phyloP scores from a whole-genome alignment of 2,797 vertebrate species.

The Mustela erminea region DNA sequence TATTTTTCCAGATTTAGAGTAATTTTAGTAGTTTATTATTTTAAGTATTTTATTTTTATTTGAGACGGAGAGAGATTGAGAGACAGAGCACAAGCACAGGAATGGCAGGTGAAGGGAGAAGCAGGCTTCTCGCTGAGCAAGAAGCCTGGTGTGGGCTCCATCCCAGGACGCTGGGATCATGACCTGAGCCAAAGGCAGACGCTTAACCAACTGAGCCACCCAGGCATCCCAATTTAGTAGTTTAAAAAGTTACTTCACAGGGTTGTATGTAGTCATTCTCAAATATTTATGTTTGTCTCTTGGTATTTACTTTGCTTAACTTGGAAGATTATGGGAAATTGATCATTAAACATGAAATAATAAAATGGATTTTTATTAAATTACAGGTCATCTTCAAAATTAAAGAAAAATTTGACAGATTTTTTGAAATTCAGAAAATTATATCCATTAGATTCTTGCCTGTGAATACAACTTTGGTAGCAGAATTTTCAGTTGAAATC shows the following conservation, averaged over 20 bases:
- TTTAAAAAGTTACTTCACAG: neutral
- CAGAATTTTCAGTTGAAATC: neutral
- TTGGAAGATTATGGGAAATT: slow-evolving; percentile 14
- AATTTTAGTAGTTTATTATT: neutral
- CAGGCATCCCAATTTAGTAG: neutral
- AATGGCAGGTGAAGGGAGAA: no score
- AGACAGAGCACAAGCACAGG: no score
- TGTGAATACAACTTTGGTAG: neutral
- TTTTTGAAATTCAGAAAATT: slow-evolving; percentile 6
- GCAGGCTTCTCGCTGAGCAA: no score
- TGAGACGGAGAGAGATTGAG: no score
- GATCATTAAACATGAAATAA: neutral
- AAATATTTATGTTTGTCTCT: neutral
- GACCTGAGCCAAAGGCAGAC: no score
- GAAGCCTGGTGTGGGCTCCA: no score
- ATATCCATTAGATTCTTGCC: neutral
- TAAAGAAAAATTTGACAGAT: neutral
- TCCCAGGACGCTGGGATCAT: no score
- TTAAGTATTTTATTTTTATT: no score
- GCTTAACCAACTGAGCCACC: no score
- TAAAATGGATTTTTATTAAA: slow-evolving; percentile 18
- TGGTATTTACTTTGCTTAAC: neutral
- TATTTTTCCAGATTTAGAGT: neutral
- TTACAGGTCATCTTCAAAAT: neutral
- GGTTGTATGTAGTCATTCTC: neutral